Evolutionary conservation across 2,888 invertebrate genomes (phyloP), one percentile per base, ranked within the genome.

Genomic region (Patella pellucida): DNA sequence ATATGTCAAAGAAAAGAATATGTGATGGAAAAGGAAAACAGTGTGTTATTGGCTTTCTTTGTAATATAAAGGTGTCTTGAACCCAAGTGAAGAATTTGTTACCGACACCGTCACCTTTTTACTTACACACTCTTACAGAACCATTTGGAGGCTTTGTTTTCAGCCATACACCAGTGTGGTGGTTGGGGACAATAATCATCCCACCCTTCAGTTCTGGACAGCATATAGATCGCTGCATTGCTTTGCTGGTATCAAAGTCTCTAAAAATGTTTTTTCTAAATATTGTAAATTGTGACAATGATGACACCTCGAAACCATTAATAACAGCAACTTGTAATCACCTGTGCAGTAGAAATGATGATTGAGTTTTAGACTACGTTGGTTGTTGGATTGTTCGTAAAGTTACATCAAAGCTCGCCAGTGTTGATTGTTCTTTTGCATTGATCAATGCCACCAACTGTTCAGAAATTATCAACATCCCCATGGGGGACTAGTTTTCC

Each of bases 111-210:
- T 9, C 70, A 56, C 31, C 23, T 74, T 7, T 52, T 54, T 14
- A 74, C 74, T 15, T 70, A 74, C 74, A 67, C 51, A 19, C 69
- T 62, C 1, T 70, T 51, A 11, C 74, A 70, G 14, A 70, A 74
- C 70, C 70, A 70, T 27, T 62, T 74, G 11, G 74, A 74, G 31
- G 62, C 74, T 12, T 52, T 74, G 16, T 74, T 70, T 51, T 56
- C 70, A 51, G 41, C 70, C 12, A 56, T 74, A 16, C 52, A 70
- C 7, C 31, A 52, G 62, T 51, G 56, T 41, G 15, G n/a, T 69
- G 74, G 74, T 1, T 62, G 67, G 70, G 70, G 70, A 74, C 62
- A 70, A 70, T 31, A 74, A 70, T 31, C 70, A 69, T n/a, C 50
- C 70, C 11, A n/a, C 23, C 2, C 41, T 70, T 12, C 69, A 70